Conservation (phyloP, 92 coral and sea anemone species). For the Zoanthus sansibaricus region DNA sequence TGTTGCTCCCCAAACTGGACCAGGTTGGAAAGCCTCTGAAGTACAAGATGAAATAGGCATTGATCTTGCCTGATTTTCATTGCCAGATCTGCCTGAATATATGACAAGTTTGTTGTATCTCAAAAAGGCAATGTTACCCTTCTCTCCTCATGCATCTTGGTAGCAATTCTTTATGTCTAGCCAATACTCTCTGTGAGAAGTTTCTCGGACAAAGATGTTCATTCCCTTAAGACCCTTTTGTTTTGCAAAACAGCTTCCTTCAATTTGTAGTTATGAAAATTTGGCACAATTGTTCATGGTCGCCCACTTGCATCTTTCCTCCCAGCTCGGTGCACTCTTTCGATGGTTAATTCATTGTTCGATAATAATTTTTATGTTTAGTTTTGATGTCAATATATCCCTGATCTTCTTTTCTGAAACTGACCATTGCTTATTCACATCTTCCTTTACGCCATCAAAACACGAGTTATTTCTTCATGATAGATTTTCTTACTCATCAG, state of each 20-base stretch:
- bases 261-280: conserved; percentile 17
- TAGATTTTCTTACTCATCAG: neutral
- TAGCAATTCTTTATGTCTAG: conserved; percentile 15
- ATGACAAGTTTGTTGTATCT: no score
- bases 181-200: conserved; percentile 40
- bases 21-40: no score
- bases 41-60: no score
- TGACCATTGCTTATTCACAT: conserved; percentile 32
- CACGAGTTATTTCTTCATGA: conserved; percentile 4
- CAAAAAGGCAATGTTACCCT: neutral
- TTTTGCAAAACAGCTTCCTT: conserved; percentile 26
- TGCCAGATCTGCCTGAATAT: no score
- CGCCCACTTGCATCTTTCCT: neutral
- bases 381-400: conserved; percentile 17
- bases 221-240: conserved; percentile 43
- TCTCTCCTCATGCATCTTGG: conserved; percentile 53
- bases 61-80: no score
- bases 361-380: neutral
- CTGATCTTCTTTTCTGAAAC: conserved; percentile 24
- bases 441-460: conserved; percentile 5
- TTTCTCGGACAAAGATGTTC: conserved; percentile 49
- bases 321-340: conserved; percentile 44
- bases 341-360: conserved; percentile 1
- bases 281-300: conserved; percentile 33
- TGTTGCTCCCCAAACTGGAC: no score